Evolutionary conservation across 2,797 vertebrate species (phyloP), one percentile per base, ranked within the genome.

Genomic region (Clarias pachynema): DNA sequence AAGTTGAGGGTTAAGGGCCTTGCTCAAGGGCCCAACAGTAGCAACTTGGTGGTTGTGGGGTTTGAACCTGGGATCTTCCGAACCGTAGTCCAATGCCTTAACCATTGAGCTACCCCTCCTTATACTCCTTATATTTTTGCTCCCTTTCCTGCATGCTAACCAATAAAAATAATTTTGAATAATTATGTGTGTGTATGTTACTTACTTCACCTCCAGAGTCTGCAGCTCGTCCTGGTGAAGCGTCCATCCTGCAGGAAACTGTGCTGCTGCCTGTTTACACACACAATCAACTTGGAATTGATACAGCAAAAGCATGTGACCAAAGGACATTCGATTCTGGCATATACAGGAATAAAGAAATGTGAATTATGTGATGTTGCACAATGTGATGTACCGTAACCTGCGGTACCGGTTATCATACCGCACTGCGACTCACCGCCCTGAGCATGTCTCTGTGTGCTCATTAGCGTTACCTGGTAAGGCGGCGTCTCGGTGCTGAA

Each of bases 171-270:
- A 37, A 4, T 8, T 26, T 15, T 26, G 2, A 34, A 62, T 62
- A 24, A 1, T 66, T 66, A 5, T 70, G 37, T 15, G 49, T 57
- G 49, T 20, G 26, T 75, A n/a, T 29, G 24, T 8, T 44, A 70
- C 82, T 70, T 62, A 89, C 89, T 83, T 86, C 80, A n/a, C 89
- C 82, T 90, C 90, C 90, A 85, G 89, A 89, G 59, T 83, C 82
- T 90, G 79, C 69, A 87, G 57, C 56, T 90, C 88, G 22, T 81
- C 0, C 72, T 85, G 66, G 94, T 94, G 90, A 94, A 93, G 10
- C 92, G 95, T 86, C 94, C 93, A 91, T 95, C 18, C 94, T 95
- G 78, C 57, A 81, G 85, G 59, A 37, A 84, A 63, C 59, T 79
- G 75, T n/a, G 56, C 70, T 5, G 68, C 53, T n/a, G 74, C 26